Percentiles rank a stretch among this genome's conserved stretches.
phyloP scores from a whole-genome alignment of 2,888 invertebrate genomes.

The Tetragonula carbonaria region DNA sequence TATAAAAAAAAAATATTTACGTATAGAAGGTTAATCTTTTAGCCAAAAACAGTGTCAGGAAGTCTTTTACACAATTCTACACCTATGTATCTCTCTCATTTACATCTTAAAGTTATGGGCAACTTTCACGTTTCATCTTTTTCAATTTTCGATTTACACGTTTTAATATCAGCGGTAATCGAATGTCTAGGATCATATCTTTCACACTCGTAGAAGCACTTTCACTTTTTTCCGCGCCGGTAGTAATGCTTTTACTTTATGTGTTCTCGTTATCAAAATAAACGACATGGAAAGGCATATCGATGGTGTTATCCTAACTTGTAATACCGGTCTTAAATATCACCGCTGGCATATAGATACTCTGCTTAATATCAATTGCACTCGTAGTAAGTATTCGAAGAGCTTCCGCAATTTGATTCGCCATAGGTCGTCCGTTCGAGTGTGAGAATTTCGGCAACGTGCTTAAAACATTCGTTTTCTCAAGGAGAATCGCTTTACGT shows the following conservation, averaged over 20 bases:
- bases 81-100: neutral
- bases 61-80: neutral
- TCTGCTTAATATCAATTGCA: conserved; percentile 7
- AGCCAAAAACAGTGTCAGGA: neutral
- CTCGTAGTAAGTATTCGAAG: neutral
- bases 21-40: neutral
- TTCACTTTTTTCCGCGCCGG: conserved; percentile 25
- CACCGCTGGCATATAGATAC: conserved; percentile 1
- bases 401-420: conserved; percentile 20
- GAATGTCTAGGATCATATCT: neutral
- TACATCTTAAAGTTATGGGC: neutral
- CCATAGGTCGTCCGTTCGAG: neutral
- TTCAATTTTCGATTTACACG: neutral
- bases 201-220: conserved; percentile 13
- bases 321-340: conserved; percentile 23
- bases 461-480: conserved; percentile 7
- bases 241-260: conserved; percentile 14
- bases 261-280: conserved; percentile 3
- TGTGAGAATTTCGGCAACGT: conserved; percentile 18
- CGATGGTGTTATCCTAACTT: neutral
- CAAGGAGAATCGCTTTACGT: conserved; percentile 17
- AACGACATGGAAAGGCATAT: neutral
- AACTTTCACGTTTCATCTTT: neutral
- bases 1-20: neutral
- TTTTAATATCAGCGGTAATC: neutral